Evolutionary conservation across 2,797 vertebrate species (phyloP).

Genomic region (Octomys mimax): DNA sequence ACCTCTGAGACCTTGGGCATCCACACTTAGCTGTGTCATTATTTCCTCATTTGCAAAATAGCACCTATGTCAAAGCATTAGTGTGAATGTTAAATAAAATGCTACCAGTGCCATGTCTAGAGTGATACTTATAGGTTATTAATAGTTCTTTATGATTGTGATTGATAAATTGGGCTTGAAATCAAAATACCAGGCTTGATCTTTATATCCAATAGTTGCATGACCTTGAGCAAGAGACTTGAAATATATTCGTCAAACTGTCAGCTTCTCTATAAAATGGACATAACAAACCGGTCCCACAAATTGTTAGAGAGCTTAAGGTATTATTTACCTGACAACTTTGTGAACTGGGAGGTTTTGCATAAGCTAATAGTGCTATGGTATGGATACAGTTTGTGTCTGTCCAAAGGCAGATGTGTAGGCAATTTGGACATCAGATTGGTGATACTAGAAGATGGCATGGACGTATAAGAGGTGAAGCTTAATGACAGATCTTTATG

Average conservation of each 20-base stretch:
- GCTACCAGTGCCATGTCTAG: not conserved
- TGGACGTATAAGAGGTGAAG: not conserved
- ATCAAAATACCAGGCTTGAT: constrained; percentile 3
- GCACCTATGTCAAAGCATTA: not conserved
- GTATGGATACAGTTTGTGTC: not conserved
- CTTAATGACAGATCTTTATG: not conserved
- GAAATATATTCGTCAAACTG: constrained; percentile 23
- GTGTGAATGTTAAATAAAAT: constrained; percentile 16
- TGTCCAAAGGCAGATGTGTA: not conserved
- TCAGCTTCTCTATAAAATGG: not conserved
- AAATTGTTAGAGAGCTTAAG: not conserved
- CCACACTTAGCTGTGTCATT: not conserved
- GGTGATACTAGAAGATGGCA: not conserved
- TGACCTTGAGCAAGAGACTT: constrained; percentile 29
- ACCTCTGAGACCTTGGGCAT: not conserved
- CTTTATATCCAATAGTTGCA: not conserved
- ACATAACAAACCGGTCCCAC: not conserved
- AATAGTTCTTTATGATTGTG: constrained; percentile 17
- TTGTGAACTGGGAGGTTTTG: not conserved
- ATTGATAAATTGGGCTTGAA: constrained; percentile 42
- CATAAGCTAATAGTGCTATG: not conserved
- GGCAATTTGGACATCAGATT: not conserved
- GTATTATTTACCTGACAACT: not conserved
- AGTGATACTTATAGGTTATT: not conserved
- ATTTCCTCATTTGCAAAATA: constrained; percentile 44